Evolutionary conservation across 2,888 invertebrate genomes (phyloP).

Genomic region (Hypsopygia costalis): DNA sequence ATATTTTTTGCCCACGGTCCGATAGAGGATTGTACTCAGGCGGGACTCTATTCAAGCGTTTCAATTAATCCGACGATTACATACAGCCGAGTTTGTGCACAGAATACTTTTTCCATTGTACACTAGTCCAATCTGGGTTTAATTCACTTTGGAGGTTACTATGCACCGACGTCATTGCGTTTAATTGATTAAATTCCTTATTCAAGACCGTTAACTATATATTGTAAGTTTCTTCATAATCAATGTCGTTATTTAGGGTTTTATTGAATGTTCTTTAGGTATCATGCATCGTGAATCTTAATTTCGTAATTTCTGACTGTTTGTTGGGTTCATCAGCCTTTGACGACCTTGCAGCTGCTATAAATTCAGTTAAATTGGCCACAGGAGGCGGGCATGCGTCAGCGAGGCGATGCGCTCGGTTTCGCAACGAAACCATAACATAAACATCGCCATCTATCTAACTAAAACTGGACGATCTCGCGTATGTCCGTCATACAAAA

Average conservation of each 20-base stretch:
- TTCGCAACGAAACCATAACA: slow-evolving; percentile 46
- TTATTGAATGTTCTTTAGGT: slow-evolving; percentile 14
- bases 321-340: slow-evolving; percentile 68
- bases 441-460: slow-evolving; percentile 28
- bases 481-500: slow-evolving; percentile 42
- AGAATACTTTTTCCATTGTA: slow-evolving; percentile 29
- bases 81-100: slow-evolving; percentile 29
- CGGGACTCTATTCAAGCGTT: slow-evolving; percentile 37
- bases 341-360: slow-evolving; percentile 71
- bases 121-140: slow-evolving; percentile 30
- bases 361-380: slow-evolving; percentile 71
- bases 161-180: slow-evolving; percentile 28
- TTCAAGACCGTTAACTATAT: slow-evolving; percentile 7
- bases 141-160: slow-evolving; percentile 38
- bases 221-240: slow-evolving; percentile 3
- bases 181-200: slow-evolving; percentile 33
- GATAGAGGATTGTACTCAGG: slow-evolving; percentile 34
- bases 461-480: slow-evolving; percentile 27
- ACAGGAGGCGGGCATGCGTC: slow-evolving; percentile 63
- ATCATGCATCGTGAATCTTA: slow-evolving; percentile 38
- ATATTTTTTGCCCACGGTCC: slow-evolving; percentile 27
- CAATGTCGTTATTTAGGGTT: slow-evolving; percentile 4
- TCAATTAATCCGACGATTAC: slow-evolving; percentile 53
- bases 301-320: slow-evolving; percentile 44
- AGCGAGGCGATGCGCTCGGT: slow-evolving; percentile 61